Conservation (phyloP, 2,888 invertebrate species). For the Ennomos fuscantarius region DNA sequence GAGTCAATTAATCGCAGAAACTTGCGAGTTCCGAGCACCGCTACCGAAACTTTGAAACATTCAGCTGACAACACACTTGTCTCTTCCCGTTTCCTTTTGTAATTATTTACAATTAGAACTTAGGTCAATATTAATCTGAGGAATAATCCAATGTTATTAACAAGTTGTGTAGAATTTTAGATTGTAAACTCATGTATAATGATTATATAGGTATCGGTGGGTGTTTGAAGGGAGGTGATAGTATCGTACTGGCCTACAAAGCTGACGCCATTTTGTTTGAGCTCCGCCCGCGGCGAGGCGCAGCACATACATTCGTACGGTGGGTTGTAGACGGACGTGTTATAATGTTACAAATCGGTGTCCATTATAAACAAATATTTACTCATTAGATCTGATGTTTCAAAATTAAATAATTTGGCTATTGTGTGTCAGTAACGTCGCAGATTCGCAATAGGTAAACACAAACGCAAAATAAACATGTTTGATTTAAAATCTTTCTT, state of each 20-base stretch:
- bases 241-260: slow-evolving; percentile 67
- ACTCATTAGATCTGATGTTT: slow-evolving; percentile 39
- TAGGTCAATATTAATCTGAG: slow-evolving; percentile 68
- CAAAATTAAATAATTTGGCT: slow-evolving; percentile 47
- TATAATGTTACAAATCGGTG: slow-evolving; percentile 46
- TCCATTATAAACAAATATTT: slow-evolving; percentile 43
- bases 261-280: slow-evolving; percentile 47
- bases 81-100: slow-evolving; percentile 56
- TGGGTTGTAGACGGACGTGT: slow-evolving; percentile 16
- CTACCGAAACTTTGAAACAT: slow-evolving; percentile 6
- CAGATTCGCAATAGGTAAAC: not conserved
- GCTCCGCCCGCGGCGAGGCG: not conserved
- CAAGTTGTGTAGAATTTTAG: slow-evolving; percentile 73
- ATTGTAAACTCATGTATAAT: slow-evolving; percentile 60
- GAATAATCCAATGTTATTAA: slow-evolving; percentile 70
- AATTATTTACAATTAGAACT: slow-evolving; percentile 67
- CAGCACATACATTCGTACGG: slow-evolving; percentile 2
- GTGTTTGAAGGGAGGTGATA: slow-evolving; percentile 56
- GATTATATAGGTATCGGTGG: slow-evolving; percentile 53
- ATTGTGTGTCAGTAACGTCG: slow-evolving; percentile 37
- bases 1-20: slow-evolving; percentile 71
- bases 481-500: slow-evolving; percentile 1
- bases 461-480: not conserved
- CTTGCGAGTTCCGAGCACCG: slow-evolving; percentile 47
- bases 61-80: slow-evolving; percentile 63